Base-by-base conservation (phyloP, 2,113 vertebrate species). In the Oreochromis tanganicae region DNA sequence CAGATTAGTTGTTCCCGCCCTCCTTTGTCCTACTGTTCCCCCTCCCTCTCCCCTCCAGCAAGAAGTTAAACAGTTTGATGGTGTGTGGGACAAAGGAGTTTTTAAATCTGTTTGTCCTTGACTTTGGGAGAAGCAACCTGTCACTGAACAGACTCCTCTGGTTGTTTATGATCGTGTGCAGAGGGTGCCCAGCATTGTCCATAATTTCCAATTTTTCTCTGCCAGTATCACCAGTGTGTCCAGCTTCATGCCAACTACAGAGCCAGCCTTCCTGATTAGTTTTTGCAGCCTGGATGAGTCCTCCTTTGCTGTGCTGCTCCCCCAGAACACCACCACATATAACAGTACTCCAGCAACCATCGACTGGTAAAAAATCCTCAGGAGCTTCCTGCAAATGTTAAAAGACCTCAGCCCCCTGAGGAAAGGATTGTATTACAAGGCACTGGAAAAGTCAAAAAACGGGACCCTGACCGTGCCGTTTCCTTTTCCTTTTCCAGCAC, bases 51-150 rank as follows among this genome's bases (percentile, higher is more conserved):
- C 56, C 56, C 56, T 59, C 7, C 56, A 59, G 56, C 14, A 59
- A 57, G 12, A 57, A 59, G 27, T 59, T 59, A 9, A 59, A 3
- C 29, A 32, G 56, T 59, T 32, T 59, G 27, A 32, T 59, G 56
- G 27, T 2, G 27, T 59, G 3, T 59, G 27, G 56, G 56, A 59
- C 27, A 29, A 59, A 59, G 7, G 56, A 32, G 4, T 59, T 59
- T 59, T 59, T 59, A 59, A 59, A 17, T 59, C 27, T 32, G 56
- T 59, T 59, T 59, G 27, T 59, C 56, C 27, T 59, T 59, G 56
- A 59, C 56, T 59, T 32, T 59, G 56, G 7, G 56, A 59, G 24
- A 59, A 29, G 24, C 13, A 59, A 29, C 56, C 56, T 59, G 56
- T 29, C 56, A 59, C 24, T 59, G 56, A 29, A 29, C 56, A 29